Evolutionary conservation across 30 jellyfish, hydroid and myxozoan genomes (phyloP), one percentile per base, ranked within the genome.

Genomic region (Hydractinia echinata): DNA sequence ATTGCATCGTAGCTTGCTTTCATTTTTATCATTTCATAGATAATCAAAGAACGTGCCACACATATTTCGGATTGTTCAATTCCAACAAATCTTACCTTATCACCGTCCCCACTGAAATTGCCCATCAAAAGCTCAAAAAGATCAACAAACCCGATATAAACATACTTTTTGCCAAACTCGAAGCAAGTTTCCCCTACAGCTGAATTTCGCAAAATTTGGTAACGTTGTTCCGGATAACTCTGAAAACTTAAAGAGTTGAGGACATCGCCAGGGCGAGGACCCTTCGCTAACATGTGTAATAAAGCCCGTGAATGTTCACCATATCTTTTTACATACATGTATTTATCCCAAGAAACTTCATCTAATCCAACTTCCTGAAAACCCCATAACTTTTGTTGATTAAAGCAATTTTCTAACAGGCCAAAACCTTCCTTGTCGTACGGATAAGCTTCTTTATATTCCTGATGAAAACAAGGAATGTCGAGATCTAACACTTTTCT

Each of bases 101-200:
- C 81, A 30, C 60, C n/a, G 61, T 39, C 50, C 1, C 60, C 81
- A 6, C 60, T 71, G 81, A 19, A 8, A 7, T 19, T 11, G 8
- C 81, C 81, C 81, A 30, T 20, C 60, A 50, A 15, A 7, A 71
- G 50, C 15, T 8, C 60, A 8, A 9, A 6, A 54, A 71, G 81
- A 19, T 71, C 81, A 19, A 71, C 81, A 71, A 71, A 71, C 15
- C 81, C 81, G 66, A 71, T 20, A 30, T 14, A 30, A 8, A 71
- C 81, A 19, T 9, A 20, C 11, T 54, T 19, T 15, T 50, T 39
- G 15, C 81, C 81, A 8, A 48, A n/a, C 9, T 71, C n/a, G n/a
- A 5, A 71, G 9, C 8, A 15, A 9, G 7, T 9, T 7, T 19
- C 14, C 18, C 60, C 13, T n/a, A 71, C 60, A 14, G 60, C 39